A percentile compares a stretch with the other conserved stretches of the same genome.
phyloP scores from a whole-genome alignment of 2,113 vertebrate genomes.

The Triplophysa siluroides region DNA sequence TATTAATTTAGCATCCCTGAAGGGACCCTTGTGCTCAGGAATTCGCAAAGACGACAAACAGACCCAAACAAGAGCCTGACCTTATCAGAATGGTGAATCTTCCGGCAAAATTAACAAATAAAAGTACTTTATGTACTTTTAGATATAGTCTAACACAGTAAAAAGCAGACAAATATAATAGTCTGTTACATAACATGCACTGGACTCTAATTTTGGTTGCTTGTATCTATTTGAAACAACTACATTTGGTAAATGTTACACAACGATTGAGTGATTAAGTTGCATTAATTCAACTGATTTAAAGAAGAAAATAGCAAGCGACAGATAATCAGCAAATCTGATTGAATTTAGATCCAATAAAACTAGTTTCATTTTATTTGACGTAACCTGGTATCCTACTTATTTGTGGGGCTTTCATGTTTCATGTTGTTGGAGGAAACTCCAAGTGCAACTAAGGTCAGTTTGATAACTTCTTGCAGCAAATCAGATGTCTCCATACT shows the following conservation, averaged over 20 bases:
- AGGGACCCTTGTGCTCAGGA: slow-evolving; percentile 49
- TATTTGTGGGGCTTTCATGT: background rate
- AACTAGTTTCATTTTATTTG: slow-evolving; percentile 1
- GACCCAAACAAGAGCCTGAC: background rate
- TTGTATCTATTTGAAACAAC: no score
- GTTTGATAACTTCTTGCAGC: background rate
- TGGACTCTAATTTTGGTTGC: background rate
- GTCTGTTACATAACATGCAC: background rate
- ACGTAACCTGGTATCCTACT: background rate
- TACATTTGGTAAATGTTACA: no score
- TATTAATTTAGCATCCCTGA: slow-evolving; percentile 54
- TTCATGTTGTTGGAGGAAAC: slow-evolving; percentile 6
- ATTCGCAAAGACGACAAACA: slow-evolving; percentile 40
- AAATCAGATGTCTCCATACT: background rate
- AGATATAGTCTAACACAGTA: background rate
- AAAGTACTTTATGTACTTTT: background rate
- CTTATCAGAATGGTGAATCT: background rate
- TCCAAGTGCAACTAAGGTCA: background rate
- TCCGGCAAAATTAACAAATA: background rate
- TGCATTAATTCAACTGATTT: no score
- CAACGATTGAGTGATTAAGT: no score
- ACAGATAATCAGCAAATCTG: background rate
- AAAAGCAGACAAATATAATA: background rate
- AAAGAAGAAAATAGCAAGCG: no score
- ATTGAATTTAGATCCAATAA: background rate